Conservation (phyloP, 37 sponge, comb jelly and placozoan genomes). For the Theonella swinhoei region DNA sequence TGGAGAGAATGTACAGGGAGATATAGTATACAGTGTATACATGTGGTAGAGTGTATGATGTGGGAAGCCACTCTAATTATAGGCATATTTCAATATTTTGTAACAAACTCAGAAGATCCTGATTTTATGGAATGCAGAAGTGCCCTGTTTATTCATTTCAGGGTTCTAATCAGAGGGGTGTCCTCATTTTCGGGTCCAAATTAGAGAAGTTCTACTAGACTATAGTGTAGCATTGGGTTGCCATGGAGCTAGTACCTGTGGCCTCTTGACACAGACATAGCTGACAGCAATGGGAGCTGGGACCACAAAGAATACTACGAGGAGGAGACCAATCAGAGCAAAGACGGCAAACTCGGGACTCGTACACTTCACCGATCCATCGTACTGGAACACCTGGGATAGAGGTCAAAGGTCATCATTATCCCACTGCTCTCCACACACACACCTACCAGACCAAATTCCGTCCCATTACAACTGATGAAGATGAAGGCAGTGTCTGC, state of each 20-base stretch:
- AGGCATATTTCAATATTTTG: background rate
- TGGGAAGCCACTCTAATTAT: background rate
- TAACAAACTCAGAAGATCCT: no score
- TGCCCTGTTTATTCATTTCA: no score
- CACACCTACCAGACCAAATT: conserved; percentile 54
- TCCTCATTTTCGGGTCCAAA: no score
- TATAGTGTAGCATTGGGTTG: no score
- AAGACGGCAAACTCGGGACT: conserved; percentile 42
- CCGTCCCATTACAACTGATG: conserved; percentile 57
- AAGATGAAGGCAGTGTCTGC: conserved; percentile 77
- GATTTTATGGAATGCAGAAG: no score
- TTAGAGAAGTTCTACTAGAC: no score
- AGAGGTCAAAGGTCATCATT: background rate
- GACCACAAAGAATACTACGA: conserved; percentile 46
- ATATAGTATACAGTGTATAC: background rate
- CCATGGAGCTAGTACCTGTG: conserved; percentile 20
- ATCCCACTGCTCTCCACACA: background rate
- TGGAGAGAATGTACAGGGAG: background rate
- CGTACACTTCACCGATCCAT: conserved; percentile 56
- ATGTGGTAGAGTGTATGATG: background rate
- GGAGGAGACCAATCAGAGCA: conserved; percentile 36
- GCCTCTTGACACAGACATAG: conserved; percentile 52
- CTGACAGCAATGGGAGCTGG: conserved; percentile 41
- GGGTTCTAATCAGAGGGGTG: no score
- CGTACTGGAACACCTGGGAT: conserved; percentile 62